These are phyloP conservation scores for Eupleurogrammus muticus DNA, from an alignment of 2,797 vertebrate genomes.

Conservation along the genomic window DNA sequence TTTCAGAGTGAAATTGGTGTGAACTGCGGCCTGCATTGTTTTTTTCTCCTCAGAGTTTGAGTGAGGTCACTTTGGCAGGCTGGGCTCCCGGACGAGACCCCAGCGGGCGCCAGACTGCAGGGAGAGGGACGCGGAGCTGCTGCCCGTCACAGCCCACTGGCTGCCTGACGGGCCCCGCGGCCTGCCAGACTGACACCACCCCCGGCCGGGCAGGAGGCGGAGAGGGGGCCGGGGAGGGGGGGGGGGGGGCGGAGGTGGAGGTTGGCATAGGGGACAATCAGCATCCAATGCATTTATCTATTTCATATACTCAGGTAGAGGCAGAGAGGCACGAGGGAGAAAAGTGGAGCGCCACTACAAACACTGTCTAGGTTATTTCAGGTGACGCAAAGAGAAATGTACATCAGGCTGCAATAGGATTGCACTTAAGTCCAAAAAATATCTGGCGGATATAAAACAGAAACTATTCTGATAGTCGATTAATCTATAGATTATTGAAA, in stretches of 20 bases:
- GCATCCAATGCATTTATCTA: slow-evolving; percentile 76
- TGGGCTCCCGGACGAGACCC: slow-evolving; percentile 81
- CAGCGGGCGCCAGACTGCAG: slow-evolving; percentile 85
- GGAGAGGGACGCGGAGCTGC: slow-evolving; percentile 81
- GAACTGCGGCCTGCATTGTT: slow-evolving; percentile 32
- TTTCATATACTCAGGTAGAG: slow-evolving; percentile 46
- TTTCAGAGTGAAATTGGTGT: slow-evolving; percentile 41
- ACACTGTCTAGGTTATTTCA: slow-evolving; percentile 37
- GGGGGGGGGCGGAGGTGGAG: slow-evolving; percentile 68
- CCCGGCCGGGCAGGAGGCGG: slow-evolving; percentile 75
- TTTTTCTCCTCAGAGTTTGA: slow-evolving; percentile 58
- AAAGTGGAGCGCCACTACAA: slow-evolving; percentile 4
- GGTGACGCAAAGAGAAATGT: slow-evolving; percentile 27
- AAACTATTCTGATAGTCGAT: no score
- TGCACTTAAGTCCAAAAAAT: no score
- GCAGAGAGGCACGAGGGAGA: slow-evolving; percentile 27
- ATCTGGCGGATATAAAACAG: no score
- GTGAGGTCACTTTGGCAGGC: slow-evolving; percentile 85
- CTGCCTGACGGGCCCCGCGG: slow-evolving; percentile 83
- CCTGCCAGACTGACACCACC: slow-evolving; percentile 85
- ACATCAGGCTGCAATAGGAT: neutral
- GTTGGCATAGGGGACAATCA: slow-evolving; percentile 72
- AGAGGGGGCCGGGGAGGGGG: slow-evolving; percentile 59
- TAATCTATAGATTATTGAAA: no score
- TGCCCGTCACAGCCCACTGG: slow-evolving; percentile 86